These are phyloP conservation scores for Thripadectes ignobilis DNA, from an alignment of 2,797 vertebrate genomes.

Conservation along the genomic window DNA sequence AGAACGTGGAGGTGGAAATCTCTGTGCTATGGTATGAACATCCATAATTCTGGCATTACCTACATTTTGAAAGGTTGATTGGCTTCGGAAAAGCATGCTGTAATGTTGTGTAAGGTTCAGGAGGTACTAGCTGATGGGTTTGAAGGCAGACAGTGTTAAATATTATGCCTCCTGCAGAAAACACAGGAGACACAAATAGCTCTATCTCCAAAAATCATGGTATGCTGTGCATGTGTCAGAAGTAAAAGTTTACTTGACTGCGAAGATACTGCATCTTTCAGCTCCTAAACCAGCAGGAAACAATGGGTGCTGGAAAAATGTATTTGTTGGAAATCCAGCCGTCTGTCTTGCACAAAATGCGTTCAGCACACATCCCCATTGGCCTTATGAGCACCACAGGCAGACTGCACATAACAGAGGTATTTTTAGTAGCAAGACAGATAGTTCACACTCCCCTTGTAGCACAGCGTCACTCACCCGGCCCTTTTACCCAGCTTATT, in stretches of 20 bases:
- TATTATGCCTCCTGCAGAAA: background rate
- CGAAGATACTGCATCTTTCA: background rate
- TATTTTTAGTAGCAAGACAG: background rate
- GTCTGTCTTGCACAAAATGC: background rate
- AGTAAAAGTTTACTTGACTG: background rate
- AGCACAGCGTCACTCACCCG: background rate
- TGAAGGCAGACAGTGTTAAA: background rate
- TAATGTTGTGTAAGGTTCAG: background rate
- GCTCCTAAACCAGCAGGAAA: background rate
- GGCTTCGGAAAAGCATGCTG: background rate
- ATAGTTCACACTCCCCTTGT: background rate
- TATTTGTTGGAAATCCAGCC: background rate
- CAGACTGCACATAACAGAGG: background rate
- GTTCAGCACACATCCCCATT: background rate
- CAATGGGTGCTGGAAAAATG: background rate
- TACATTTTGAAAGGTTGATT: background rate
- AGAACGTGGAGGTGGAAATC: background rate
- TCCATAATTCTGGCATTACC: background rate
- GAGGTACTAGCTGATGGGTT: background rate
- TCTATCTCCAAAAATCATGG: background rate
- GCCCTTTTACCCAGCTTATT: background rate
- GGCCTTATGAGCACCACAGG: accelerated
- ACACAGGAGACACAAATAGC: background rate
- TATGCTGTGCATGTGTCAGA: background rate
- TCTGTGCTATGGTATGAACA: background rate